A percentile compares a stretch with the other conserved stretches of the same genome.
These are phyloP conservation scores for Phoenoteleia sp. DNA, from an alignment of 2,888 invertebrate genomes.

Conservation along the genomic window DNA sequence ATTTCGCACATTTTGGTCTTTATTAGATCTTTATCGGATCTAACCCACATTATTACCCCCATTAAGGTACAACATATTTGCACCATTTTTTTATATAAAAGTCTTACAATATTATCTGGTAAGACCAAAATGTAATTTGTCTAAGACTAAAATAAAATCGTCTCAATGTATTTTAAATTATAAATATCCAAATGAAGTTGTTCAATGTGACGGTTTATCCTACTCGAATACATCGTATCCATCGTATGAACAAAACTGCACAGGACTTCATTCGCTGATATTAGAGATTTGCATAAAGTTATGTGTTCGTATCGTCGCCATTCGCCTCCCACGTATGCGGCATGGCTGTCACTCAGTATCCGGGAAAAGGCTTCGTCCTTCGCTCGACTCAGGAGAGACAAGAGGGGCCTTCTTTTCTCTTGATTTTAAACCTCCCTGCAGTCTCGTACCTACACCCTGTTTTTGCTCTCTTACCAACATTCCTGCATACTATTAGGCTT, in stretches of 20 bases:
- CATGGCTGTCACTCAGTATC: slow-evolving; percentile 84
- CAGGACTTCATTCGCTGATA: too few relatives aligned
- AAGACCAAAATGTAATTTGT: too few relatives aligned
- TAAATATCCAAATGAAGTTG: slow-evolving; percentile 11
- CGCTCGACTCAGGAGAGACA: slow-evolving; percentile 64
- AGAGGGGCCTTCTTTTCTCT: slow-evolving; percentile 69
- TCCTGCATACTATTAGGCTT: slow-evolving; percentile 86
- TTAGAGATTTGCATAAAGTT: slow-evolving; percentile 83
- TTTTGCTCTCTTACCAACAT: slow-evolving; percentile 82
- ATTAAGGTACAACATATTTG: too few relatives aligned
- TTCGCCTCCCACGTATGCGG: slow-evolving; percentile 84
- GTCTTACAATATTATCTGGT: too few relatives aligned
- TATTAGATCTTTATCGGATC: too few relatives aligned
- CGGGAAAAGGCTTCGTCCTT: slow-evolving; percentile 76
- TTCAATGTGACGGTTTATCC: too few relatives aligned
- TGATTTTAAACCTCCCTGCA: slow-evolving; percentile 82
- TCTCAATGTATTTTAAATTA: slow-evolving; percentile 10
- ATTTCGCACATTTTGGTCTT: too few relatives aligned
- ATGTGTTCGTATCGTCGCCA: slow-evolving; percentile 83
- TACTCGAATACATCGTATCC: too few relatives aligned
- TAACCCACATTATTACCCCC: too few relatives aligned
- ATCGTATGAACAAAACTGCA: too few relatives aligned
- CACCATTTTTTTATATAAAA: too few relatives aligned
- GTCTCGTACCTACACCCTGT: slow-evolving; percentile 80
- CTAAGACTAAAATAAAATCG: too few relatives aligned